Base-by-base conservation (phyloP, 2,888 invertebrate genomes). In the Drosophila austrosaltans region DNA sequence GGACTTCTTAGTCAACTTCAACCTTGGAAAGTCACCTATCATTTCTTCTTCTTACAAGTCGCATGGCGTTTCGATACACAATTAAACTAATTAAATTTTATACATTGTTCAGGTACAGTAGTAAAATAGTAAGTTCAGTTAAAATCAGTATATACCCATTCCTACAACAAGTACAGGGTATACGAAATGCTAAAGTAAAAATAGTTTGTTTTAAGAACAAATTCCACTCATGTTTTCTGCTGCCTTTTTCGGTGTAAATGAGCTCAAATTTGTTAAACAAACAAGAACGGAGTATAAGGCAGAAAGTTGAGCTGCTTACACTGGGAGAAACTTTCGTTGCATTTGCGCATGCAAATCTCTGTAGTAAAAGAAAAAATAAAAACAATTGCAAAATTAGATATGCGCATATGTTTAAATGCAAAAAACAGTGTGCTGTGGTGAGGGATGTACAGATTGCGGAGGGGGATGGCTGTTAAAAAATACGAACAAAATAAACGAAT, bases 181-280 rank as follows among this genome's bases (percentile, higher is more conserved):
- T 48, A 48, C 22, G 48, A 22, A 8, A 48, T 22, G 20, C 48
- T 4, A 48, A 48, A 75, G 70, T 69, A 62, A 82, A 71, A 84
- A 84, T 86, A 87, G 88, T 84, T 83, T 48, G 10, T 25, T 48
- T 48, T 48, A 20, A 61, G 56, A 16, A 5, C 39, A 56, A 36
- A 12, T 48, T 22, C 61, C 20, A 16, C 12, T 58, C 63, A 28
- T 53, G 48, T 66, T 63, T 66, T 63, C 54, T 66, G 67, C 70
- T 66, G 67, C 70, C 60, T 73, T 69, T 60, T 81, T 78, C 74
- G 75, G 77, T 86, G 84, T 86, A 87, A 85, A 85, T 86, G 86
- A 85, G 88, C 82, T 87, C 60, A 79, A 85, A 83, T 88, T 88
- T 87, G 83, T 72, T 84, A 74, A 63, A 63, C 86, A 85, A 85